Conservation (phyloP, 2,113 vertebrate species). For the Pygathrix nemaeus region DNA sequence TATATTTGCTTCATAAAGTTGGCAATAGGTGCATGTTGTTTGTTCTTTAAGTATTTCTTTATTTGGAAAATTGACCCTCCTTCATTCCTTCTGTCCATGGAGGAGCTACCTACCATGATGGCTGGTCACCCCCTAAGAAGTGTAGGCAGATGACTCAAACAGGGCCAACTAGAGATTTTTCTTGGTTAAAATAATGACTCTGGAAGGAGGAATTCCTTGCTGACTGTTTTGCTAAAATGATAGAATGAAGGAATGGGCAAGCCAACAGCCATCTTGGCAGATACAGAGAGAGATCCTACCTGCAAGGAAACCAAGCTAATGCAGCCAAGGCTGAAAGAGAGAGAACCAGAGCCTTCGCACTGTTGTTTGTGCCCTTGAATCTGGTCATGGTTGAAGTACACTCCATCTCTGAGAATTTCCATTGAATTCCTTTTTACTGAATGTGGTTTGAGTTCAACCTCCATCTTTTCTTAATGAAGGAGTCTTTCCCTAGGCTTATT, state of each 20-base stretch:
- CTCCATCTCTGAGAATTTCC: neutral
- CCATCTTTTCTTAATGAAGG: neutral
- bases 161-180: neutral
- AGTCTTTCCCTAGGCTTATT: neutral
- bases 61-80: neutral
- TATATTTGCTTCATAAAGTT: neutral
- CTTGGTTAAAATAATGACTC: neutral
- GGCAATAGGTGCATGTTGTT: neutral
- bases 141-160: neutral
- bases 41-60: constrained; percentile 2
- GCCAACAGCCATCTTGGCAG: neutral
- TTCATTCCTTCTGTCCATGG: neutral
- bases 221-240: neutral
- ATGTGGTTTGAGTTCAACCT: neutral
- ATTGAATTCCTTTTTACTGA: neutral
- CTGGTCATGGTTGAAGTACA: too few relatives aligned
- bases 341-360: neutral
- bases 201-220: neutral
- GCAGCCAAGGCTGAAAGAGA: rapidly evolving
- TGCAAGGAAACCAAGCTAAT: neutral
- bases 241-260: neutral
- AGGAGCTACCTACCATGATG: neutral
- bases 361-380: neutral
- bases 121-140: neutral
- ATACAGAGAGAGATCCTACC: neutral